Base-by-base conservation (phyloP, 2,888 invertebrate species). In the Blera fallax region DNA sequence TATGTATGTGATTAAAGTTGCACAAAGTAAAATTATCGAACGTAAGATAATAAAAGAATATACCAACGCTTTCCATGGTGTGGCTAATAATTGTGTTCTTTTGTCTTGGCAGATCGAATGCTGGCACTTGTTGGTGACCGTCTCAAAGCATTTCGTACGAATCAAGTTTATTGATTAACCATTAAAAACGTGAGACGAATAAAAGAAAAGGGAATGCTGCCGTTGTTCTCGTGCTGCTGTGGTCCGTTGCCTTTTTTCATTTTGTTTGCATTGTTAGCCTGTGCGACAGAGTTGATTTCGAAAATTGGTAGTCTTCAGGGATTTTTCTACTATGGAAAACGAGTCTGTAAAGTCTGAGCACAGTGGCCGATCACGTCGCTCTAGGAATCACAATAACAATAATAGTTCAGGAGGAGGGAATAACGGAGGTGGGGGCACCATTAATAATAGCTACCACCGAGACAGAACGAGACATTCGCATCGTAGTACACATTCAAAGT, bases 341-440 rank as follows among this genome's bases (percentile, higher is more conserved):
- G 98, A 98, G 94, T 98, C 98, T 89, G 96, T 98, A 90, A 95
- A 97, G 91, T 98, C 98, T 73, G 98, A 98, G 93, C 95, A 97
- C 90, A 98, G 97, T 93, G 95, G 96, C 90, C 95, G 97, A 90
- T 95, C 95, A 65, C 93, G 95, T 91, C 94, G 95, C 84, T 95
- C 95, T 88, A 94, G 95, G 45, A 93, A 93, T 89, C 94, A 95
- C 88, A 92, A 90, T 64, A 91, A 90, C 82, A 91, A 90, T 72
- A 90, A 87, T 43, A 89, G 87, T 65, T 88, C 87, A 14, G 88
- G 88, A 1, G 89, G 85, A 10, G 89, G 87, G 6, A 88, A 81
- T 8, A 89, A 88, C 0, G 69, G 84, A 21, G 70, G 82, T 56
- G 87, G 80, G 21, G 94, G 94, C 88, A 89, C 90, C 24, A 88